phyloP scores from a whole-genome alignment of 2,888 invertebrate genomes.

The Magallana nippona region DNA sequence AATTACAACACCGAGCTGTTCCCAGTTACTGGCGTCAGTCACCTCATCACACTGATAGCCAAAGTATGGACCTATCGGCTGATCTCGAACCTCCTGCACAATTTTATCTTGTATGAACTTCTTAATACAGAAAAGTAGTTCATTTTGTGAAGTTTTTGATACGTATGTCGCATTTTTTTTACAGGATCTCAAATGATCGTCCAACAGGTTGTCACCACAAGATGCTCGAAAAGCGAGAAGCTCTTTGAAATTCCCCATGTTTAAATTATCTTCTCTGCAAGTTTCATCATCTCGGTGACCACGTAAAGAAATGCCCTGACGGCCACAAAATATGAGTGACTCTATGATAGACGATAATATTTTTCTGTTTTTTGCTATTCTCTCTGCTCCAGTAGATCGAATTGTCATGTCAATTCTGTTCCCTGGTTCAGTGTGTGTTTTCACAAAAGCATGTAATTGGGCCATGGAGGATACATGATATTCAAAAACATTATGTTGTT shows the following conservation, averaged over 20 bases:
- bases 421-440: conserved; percentile 23
- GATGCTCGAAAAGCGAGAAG: not conserved
- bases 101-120: conserved; percentile 46
- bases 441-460: conserved; percentile 41
- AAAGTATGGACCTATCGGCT: conserved; percentile 50
- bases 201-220: conserved; percentile 24
- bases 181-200: conserved; percentile 36
- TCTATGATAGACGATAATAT: conserved; percentile 49
- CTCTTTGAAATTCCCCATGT: conserved; percentile 42
- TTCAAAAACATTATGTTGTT: no score
- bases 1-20: conserved; percentile 53
- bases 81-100: conserved; percentile 48
- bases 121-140: conserved; percentile 51
- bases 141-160: conserved; percentile 55
- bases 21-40: conserved; percentile 51
- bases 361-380: conserved; percentile 37
- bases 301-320: conserved; percentile 32
- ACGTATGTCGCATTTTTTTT: conserved; percentile 50
- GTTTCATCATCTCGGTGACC: conserved; percentile 38
- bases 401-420: conserved; percentile 43
- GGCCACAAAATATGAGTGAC: conserved; percentile 43
- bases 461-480: conserved; percentile 48
- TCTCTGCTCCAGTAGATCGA: not conserved
- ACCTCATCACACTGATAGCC: conserved; percentile 54
- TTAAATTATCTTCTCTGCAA: not conserved